Conservation (phyloP, 2,113 vertebrate genomes). For the Cephalopterus ornatus region DNA sequence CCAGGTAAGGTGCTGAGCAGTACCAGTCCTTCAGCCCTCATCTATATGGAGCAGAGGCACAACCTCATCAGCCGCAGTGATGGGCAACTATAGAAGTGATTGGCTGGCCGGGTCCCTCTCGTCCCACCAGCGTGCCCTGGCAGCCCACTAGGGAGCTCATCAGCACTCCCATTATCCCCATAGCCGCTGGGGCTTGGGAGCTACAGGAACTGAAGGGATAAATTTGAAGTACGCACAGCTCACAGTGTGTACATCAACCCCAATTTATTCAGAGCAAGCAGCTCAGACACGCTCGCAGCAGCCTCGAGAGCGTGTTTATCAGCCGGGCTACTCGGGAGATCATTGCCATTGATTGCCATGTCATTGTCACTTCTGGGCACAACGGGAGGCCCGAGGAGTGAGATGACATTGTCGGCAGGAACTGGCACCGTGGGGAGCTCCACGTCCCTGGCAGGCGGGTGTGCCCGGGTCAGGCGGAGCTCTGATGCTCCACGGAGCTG, state of each 20-base stretch:
- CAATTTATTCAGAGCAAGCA: constrained; percentile 7
- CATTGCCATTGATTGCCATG: constrained; percentile 47
- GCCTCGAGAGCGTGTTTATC: constrained; percentile 4
- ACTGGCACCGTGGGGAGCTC: background rate
- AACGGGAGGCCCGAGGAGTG: background rate
- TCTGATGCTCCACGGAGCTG: background rate
- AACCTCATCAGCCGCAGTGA: background rate
- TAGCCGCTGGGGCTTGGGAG: background rate
- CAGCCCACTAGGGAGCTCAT: background rate
- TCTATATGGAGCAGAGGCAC: background rate
- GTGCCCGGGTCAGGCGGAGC: background rate
- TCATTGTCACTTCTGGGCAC: constrained; percentile 40
- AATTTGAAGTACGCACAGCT: background rate
- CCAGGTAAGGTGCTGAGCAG: background rate
- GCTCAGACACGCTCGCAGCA: background rate
- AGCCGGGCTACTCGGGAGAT: constrained; percentile 30
- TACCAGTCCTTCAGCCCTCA: no score
- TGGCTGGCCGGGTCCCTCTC: background rate
- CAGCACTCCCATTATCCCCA: background rate
- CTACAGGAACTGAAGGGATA: background rate
- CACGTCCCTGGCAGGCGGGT: background rate
- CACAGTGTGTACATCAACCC: background rate
- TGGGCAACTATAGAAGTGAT: background rate
- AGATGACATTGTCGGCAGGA: background rate
- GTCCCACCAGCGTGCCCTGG: rapidly evolving